Conservation (phyloP, 2,888 invertebrate genomes). For the Limnephilus rhombicus region DNA sequence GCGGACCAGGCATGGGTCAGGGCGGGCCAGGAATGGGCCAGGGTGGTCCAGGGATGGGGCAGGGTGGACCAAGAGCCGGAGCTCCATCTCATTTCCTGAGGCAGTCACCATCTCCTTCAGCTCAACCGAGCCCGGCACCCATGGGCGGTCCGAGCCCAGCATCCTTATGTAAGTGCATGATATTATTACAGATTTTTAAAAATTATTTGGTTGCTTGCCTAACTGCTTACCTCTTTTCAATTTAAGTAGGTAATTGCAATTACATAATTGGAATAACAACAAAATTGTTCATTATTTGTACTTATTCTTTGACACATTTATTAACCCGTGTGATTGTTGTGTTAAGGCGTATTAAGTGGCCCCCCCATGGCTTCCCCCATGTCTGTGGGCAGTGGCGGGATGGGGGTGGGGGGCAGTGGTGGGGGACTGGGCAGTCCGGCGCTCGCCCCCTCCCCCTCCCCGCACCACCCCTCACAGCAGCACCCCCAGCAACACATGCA, state of each 20-base stretch:
- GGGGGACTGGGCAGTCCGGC: conserved; percentile 84
- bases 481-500: conserved; percentile 77
- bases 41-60: conserved; percentile 74
- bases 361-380: conserved; percentile 75
- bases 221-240: not conserved
- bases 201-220: not conserved
- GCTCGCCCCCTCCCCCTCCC: conserved; percentile 82
- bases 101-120: conserved; percentile 89
- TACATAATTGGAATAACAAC: not conserved
- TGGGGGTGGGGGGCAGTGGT: conserved; percentile 68
- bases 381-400: conserved; percentile 72
- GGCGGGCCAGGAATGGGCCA: conserved; percentile 71
- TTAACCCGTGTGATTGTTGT: not conserved
- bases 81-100: conserved; percentile 87
- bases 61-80: conserved; percentile 78
- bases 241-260: not conserved
- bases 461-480: conserved; percentile 77
- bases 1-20: conserved; percentile 67
- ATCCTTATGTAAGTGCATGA: conserved; percentile 70
- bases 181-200: not conserved
- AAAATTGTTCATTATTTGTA: not conserved
- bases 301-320: not conserved
- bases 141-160: conserved; percentile 79
- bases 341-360: conserved; percentile 73
- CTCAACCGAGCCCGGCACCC: conserved; percentile 84